Evolutionary conservation across 2,797 vertebrate genomes (phyloP).

Genomic region (Sternarchorhynchus goeldii): DNA sequence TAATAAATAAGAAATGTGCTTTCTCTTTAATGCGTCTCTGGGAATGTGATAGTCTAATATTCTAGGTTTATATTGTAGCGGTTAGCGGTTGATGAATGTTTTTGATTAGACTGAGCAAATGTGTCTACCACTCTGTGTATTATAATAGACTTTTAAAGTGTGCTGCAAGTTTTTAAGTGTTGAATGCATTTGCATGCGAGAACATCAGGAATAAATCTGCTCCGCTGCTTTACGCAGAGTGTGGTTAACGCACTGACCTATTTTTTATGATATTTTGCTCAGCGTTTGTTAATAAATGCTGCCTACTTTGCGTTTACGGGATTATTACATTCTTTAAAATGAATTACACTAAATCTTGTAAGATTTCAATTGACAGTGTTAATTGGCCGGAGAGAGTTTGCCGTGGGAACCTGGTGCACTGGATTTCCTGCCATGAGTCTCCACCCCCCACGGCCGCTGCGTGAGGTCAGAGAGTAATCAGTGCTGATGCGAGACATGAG

Average conservation of each 20-base stretch:
- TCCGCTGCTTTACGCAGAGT: background rate
- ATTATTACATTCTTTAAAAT: no score
- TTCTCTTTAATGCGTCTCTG: conserved; percentile 33
- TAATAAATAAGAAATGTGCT: conserved; percentile 40
- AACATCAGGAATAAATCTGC: conserved; percentile 20
- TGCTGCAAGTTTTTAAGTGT: no score
- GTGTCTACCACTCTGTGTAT: background rate
- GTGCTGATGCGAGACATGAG: conserved; percentile 74
- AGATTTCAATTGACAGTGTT: no score
- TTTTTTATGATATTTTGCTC: conserved; percentile 49
- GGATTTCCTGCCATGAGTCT: no score
- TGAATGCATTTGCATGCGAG: background rate
- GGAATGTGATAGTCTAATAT: conserved; percentile 22
- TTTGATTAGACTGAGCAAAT: conserved; percentile 26
- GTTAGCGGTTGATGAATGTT: conserved; percentile 23
- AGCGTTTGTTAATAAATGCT: no score
- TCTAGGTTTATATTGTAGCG: conserved; percentile 30
- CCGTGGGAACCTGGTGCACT: no score
- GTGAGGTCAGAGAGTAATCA: conserved; percentile 68
- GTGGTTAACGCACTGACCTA: background rate
- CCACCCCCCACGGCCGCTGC: no score
- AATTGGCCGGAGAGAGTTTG: no score
- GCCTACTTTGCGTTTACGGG: no score
- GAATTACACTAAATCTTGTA: no score
- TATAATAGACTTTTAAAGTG: background rate